These are phyloP conservation scores for Hypsibius dujardini DNA, from an alignment of 1,140 invertebrate genomes.

Conservation along the genomic window DNA sequence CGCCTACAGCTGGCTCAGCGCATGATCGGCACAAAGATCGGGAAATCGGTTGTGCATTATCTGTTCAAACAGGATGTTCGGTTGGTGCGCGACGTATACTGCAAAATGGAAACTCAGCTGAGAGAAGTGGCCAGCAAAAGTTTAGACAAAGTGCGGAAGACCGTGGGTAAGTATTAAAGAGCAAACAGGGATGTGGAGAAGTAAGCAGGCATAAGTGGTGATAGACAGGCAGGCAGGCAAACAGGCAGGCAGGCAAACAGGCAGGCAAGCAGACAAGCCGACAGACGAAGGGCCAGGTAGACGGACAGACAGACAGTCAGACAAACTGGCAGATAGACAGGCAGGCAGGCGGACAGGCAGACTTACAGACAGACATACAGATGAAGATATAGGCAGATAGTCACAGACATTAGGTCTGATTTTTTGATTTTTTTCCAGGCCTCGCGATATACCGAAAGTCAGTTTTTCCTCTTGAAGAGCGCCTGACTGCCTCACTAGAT, in stretches of 20 bases:
- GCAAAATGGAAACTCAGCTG: not conserved
- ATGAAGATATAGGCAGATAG: not conserved
- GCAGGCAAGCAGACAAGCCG: no score
- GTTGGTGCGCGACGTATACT: conserved; percentile 1
- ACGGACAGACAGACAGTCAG: not conserved
- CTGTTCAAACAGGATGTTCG: conserved; percentile 5
- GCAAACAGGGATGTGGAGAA: not conserved
- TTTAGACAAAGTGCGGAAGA: not conserved
- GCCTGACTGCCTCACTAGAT: not conserved
- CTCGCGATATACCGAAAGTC: conserved; percentile 4
- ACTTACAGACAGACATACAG: no score
- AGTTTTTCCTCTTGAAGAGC: not conserved
- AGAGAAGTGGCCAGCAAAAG: not conserved
- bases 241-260: no score
- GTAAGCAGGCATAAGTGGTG: not conserved
- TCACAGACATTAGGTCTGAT: not conserved
- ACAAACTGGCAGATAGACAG: not conserved
- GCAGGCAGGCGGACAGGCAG: no score
- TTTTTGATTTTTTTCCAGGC: not conserved
- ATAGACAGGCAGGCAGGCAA: no score
- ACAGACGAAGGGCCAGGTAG: no score
- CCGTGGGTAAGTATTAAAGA: not conserved
- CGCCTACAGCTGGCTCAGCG: not conserved
- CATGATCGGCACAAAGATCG: not conserved
- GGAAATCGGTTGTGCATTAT: not conserved